These are phyloP conservation scores for Hybognathus amarus DNA, from an alignment of 2,797 vertebrate species.

Conservation along the genomic window DNA sequence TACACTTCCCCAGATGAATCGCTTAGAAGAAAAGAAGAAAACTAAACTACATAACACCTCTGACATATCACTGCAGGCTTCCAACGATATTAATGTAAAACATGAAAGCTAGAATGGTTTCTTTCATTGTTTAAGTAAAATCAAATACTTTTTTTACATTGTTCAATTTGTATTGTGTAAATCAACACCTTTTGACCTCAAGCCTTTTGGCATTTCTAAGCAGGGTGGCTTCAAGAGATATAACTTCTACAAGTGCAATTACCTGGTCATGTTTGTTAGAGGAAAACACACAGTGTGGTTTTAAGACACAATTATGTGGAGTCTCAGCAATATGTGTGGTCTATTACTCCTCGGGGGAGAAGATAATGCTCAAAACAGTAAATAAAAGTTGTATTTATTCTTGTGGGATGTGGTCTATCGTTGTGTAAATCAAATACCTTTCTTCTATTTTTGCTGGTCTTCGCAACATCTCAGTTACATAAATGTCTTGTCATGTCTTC, in stretches of 20 bases:
- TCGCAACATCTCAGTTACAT: not conserved
- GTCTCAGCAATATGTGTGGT: not conserved
- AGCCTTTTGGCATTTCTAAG: not conserved
- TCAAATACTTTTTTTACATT: not conserved
- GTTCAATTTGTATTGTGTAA: not conserved
- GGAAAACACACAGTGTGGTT: slow-evolving; percentile 4
- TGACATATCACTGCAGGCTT: slow-evolving; percentile 23
- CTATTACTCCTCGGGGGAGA: slow-evolving; percentile 1
- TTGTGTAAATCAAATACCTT: slow-evolving; percentile 7
- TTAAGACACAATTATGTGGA: not conserved
- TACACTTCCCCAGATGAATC: slow-evolving; percentile 31
- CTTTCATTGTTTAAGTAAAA: not conserved
- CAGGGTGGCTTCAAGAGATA: not conserved
- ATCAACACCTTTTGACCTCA: not conserved
- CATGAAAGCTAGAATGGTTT: not conserved
- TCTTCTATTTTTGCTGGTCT: not conserved
- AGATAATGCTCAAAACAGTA: not conserved
- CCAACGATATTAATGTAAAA: not conserved
- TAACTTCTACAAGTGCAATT: not conserved
- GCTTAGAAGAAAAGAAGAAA: not conserved
- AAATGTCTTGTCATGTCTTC: slow-evolving; percentile 15
- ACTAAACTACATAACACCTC: not conserved
- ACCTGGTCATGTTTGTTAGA: slow-evolving; percentile 4
- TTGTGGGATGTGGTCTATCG: not conserved
- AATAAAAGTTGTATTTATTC: slow-evolving; percentile 3